Base-by-base conservation (phyloP, 2,113 vertebrate genomes). In the Cichladusa arquata region DNA sequence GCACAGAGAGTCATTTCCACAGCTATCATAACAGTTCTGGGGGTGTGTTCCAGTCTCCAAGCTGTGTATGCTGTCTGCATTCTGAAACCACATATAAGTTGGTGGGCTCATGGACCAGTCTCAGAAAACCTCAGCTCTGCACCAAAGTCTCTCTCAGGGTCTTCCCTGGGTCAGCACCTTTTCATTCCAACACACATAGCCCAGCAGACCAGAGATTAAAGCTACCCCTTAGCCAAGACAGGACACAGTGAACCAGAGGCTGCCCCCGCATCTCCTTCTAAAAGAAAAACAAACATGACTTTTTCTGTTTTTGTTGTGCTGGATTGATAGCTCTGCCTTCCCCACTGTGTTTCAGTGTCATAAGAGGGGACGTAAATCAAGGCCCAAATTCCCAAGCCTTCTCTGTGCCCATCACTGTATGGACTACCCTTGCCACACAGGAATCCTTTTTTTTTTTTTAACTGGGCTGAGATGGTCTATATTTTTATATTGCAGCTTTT, bases 21-120 rank as follows among this genome's bases (percentile, higher is more conserved):
- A 89, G 61, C 81, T 92, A 66, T 93, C 64, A 66, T 22, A 84
- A 83, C 69, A 94, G 64, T 19, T 64, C 70, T 69, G 42, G 64
- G 66, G 36, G 40, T 51, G 47, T 22, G 34, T 57, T 81, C 81
- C 74, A 42, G 40, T 54, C 88, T 66, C 76, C 50, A 70, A 36
- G 45, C 36, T 86, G 33, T 38, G 60, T 62, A 33, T 71, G 20
- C 80, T 88, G 92, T 90, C 86, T 94, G 76, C n/a, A 8, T 73
- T 88, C 51, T 93, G 51, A 94, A 92, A 83, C 91, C 94, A 95
- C 91, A 86, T 83, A 15, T 20, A 60, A 93, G 77, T 14, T 86
- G 88, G 23, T 42, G 56, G 71, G 56, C 64, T 86, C 34, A 11
- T n/a, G 51, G 80, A 25, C 47, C 70, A 66, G 80, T 56, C 76